Base-by-base conservation (phyloP, 2,797 vertebrate species). In the Myotis daubentonii region DNA sequence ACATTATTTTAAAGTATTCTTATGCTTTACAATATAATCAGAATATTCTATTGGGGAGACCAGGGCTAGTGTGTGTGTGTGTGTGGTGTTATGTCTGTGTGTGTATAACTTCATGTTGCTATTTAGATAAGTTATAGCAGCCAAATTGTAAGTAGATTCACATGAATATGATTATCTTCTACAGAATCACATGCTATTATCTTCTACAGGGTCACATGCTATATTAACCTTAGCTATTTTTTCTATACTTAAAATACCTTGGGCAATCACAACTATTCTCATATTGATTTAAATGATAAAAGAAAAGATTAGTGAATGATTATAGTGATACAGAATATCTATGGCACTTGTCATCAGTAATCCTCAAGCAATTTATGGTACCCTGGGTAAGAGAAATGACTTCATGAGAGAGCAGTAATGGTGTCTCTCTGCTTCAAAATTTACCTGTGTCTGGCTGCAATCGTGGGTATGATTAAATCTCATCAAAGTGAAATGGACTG, bases 231-330 rank as follows among this genome's bases (percentile, higher is more conserved):
- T 62, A 93, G 11, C 2, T 65, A 25, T 68, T 60, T 30, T 62
- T 44, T 38, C 38, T 71, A 38, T 55, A 79, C 7, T 80, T 87
- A 30, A 84, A 75, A 85, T 87, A 51, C 1, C 16, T 87, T 82
- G 30, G 20, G 47, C 6, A 62, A 38, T 74, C 87, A 53, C 30
- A 87, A 81, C 33, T 87, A 30, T 75, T 82, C n/a, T 17, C 4
- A 87, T 47, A 65, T 65, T 53, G 55, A 92, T 82, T 92, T 93
- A 89, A 94, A 92, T 79, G 44, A 51, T 75, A 70, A 72, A 84
- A 89, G 47, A 10, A 71, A 87, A 85, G n/a, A 66, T 86, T 38
- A 88, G 30, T 33, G 28, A 88, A 74, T 74, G 28, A 65, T 8
- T 80, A 33, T 0, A 71, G 22, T 71, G 22, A 94, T 38, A 49